phyloP scores from a whole-genome alignment of 2,797 vertebrate species.

The Psittacula echo region DNA sequence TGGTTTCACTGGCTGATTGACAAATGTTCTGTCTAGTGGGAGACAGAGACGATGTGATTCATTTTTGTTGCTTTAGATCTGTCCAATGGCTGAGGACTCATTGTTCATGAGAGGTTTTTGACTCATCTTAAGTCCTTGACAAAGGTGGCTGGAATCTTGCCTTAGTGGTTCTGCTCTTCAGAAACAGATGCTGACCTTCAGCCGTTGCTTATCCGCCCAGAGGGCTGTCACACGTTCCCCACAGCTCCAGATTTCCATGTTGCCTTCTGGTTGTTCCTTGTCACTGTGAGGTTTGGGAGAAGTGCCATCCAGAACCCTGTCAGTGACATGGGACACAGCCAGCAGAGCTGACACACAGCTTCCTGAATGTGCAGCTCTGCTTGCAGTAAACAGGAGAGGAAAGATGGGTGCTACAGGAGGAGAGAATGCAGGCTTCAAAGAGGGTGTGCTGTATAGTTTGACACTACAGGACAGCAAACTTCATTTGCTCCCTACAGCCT shows the following conservation, averaged over 20 bases:
- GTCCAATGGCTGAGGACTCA: conserved; percentile 59
- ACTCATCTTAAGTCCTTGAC: conserved; percentile 60
- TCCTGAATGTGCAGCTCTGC: not conserved
- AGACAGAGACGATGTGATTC: conserved; percentile 47
- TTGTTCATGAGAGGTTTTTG: conserved; percentile 47
- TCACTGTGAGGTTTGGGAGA: not conserved
- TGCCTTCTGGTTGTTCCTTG: not conserved
- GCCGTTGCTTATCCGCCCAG: not conserved
- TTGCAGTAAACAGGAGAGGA: not conserved
- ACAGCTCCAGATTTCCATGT: not conserved
- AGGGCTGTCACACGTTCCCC: not conserved
- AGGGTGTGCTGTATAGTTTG: not conserved
- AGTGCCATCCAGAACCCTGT: not conserved
- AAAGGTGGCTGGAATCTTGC: conserved; percentile 59
- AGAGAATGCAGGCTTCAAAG: not conserved
- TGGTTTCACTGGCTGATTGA: conserved; percentile 42
- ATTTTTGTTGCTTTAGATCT: conserved; percentile 58
- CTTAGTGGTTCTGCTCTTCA: conserved; percentile 6
- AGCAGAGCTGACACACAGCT: not conserved
- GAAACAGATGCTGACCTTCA: conserved; percentile 50
- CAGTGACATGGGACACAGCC: not conserved
- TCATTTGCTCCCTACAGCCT: not conserved
- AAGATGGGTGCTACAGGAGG: not conserved
- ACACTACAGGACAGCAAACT: not conserved
- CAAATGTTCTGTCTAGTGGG: conserved; percentile 54